Evolutionary conservation across 2,888 invertebrate genomes (phyloP).

Genomic region (Chrysomela aeneicollis): DNA sequence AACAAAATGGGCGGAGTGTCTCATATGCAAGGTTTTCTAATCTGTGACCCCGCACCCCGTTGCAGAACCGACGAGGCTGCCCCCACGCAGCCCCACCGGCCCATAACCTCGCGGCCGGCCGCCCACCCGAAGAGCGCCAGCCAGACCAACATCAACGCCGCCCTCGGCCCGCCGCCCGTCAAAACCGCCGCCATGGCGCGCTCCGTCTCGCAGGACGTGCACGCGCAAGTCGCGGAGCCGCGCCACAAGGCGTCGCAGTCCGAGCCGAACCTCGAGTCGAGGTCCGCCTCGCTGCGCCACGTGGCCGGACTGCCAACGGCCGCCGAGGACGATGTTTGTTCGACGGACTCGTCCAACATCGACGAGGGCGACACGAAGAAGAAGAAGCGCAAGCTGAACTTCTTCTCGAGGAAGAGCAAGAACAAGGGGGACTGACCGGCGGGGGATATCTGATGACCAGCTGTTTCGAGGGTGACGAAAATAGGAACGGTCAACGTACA

Average conservation of each 20-base stretch:
- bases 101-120: constrained; percentile 35
- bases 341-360: constrained; percentile 75
- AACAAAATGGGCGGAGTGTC: too few relatives aligned
- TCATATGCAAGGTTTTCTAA: constrained; percentile 20
- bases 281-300: constrained; percentile 32
- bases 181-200: constrained; percentile 58
- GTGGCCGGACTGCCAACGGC: too few relatives aligned
- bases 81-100: constrained; percentile 21
- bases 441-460: too few relatives aligned
- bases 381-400: constrained; percentile 71
- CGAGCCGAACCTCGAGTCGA: constrained; percentile 61
- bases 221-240: constrained; percentile 53
- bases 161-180: constrained; percentile 36
- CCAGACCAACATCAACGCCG: constrained; percentile 54
- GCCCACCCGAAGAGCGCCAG: constrained; percentile 52
- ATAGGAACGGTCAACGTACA: too few relatives aligned
- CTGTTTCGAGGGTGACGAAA: too few relatives aligned
- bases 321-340: constrained; percentile 72
- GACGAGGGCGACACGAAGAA: constrained; percentile 71
- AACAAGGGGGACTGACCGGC: constrained; percentile 40
- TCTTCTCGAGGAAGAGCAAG: constrained; percentile 65
- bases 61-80: constrained; percentile 43
- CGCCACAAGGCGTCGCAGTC: constrained; percentile 64
- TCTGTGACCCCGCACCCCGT: too few relatives aligned
- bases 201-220: constrained; percentile 65